These are phyloP conservation scores for Clarias gariepinus DNA, from an alignment of 2,113 vertebrate species.

Conservation along the genomic window DNA sequence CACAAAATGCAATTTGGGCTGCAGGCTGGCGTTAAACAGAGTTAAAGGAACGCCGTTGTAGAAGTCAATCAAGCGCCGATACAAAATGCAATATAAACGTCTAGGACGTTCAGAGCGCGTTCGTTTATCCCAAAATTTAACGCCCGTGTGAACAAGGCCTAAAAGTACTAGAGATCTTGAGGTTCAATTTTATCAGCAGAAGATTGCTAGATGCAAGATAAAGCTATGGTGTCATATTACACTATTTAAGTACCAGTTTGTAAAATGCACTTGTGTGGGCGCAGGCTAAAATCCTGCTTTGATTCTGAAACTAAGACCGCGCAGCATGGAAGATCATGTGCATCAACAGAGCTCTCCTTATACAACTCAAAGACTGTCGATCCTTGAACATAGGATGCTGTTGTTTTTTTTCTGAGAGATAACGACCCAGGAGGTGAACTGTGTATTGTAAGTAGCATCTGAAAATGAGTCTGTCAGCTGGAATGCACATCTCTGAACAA, in stretches of 20 bases:
- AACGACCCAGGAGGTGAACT: background rate
- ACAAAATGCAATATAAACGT: too few species aligned
- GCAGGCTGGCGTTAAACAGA: too few species aligned
- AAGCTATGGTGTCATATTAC: background rate
- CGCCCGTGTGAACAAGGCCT: too few species aligned
- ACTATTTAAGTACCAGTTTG: background rate
- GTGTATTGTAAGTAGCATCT: background rate
- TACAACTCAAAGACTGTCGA: background rate
- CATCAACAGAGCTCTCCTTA: background rate
- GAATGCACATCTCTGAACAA: background rate
- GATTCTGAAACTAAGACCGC: background rate
- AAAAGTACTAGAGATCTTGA: background rate
- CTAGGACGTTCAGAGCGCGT: too few species aligned
- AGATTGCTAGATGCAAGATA: background rate
- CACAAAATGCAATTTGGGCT: too few species aligned
- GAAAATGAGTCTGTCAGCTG: background rate
- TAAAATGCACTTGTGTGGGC: background rate
- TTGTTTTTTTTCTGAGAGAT: background rate
- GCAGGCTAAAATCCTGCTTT: background rate
- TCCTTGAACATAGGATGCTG: background rate
- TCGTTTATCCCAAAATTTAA: too few species aligned
- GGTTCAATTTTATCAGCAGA: background rate
- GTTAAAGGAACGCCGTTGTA: too few species aligned
- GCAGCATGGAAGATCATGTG: background rate
- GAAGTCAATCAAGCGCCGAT: too few species aligned